A percentile compares a stretch with the other conserved stretches of the same genome.
Evolutionary conservation across 2,888 invertebrate species (phyloP).

Genomic region (Sclerodermus sp.): DNA sequence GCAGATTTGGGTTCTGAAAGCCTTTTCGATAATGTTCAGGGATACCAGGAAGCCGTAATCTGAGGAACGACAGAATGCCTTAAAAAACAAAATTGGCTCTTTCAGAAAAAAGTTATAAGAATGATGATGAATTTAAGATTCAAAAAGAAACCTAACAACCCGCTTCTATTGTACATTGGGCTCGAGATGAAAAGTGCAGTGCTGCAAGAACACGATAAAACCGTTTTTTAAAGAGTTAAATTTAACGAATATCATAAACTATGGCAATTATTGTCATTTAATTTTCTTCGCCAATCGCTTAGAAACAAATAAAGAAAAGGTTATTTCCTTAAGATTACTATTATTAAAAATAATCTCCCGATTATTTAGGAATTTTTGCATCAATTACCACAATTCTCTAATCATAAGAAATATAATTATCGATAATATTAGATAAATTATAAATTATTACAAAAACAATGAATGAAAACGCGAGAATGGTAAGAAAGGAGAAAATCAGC

Average conservation of each 20-base stretch:
- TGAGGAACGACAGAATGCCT: neutral
- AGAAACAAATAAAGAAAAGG: too few relatives aligned
- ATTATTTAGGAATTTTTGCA: too few relatives aligned
- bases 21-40: conserved; percentile 11
- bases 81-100: conserved; percentile 1
- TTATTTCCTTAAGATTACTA: too few relatives aligned
- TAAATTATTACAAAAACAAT: too few relatives aligned
- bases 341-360: too few relatives aligned
- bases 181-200: too few relatives aligned
- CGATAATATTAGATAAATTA: too few relatives aligned
- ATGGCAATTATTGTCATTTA: neutral
- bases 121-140: neutral
- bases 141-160: neutral
- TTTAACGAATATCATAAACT: neutral
- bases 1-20: conserved; percentile 5
- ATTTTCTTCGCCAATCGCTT: neutral
- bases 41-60: conserved; percentile 25
- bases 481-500: too few relatives aligned
- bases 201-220: too few relatives aligned
- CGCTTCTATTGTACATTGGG: neutral
- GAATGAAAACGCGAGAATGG: too few relatives aligned
- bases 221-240: neutral
- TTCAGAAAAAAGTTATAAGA: neutral
- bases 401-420: too few relatives aligned
- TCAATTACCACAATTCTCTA: too few relatives aligned